Evolutionary conservation across 1,140 invertebrate species (phyloP), one percentile per base, ranked within the genome.

Genomic region (Drosophila nigromelanica): DNA sequence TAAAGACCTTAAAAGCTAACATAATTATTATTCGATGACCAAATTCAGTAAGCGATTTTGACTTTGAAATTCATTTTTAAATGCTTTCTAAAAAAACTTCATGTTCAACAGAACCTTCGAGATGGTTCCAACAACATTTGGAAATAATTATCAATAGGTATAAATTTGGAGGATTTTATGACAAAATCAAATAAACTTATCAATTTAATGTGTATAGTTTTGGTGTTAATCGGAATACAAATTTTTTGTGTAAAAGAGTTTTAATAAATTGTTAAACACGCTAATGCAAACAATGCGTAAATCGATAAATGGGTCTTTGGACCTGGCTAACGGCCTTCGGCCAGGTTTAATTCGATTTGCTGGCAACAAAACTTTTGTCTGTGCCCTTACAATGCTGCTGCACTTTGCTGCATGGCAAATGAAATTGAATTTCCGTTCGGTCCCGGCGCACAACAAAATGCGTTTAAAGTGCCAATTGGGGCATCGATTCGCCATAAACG

Each of bases 401-500:
- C 48, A 54, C 33, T 54, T 24, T 21, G 21, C 40, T 61, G 48
- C 58, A 54, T 10, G 33, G 39, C 21, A 45, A 47, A 47, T 68
- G n/a, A 60, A 56, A 69, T 73, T 67, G 61, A 67, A 60, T 54
- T 73, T 73, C 60, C 48, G 33, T 52, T 54, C 11, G 55, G 40
- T 37, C 30, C 7, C 1, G 24, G 35, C 33, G 10, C 15, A 48
- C 33, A 55, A 40, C 50, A 50, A 62, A 70, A 48, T 70, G 59
- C 60, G 69, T 47, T 71, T 56, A 51, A 72, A 72, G 63, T 43
- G 55, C 37, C 54, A 67, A 67, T 67, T 73, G 55, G 40, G 15
- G 15, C 56, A 73, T 73, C 64, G 71, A 73, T 73, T 73, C 61
- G 52, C 52, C 18, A 47, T 62, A 54, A 69, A 62, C 24, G 66